Conservation (phyloP, 1,140 invertebrate species). For the Bicyclus anynana region DNA sequence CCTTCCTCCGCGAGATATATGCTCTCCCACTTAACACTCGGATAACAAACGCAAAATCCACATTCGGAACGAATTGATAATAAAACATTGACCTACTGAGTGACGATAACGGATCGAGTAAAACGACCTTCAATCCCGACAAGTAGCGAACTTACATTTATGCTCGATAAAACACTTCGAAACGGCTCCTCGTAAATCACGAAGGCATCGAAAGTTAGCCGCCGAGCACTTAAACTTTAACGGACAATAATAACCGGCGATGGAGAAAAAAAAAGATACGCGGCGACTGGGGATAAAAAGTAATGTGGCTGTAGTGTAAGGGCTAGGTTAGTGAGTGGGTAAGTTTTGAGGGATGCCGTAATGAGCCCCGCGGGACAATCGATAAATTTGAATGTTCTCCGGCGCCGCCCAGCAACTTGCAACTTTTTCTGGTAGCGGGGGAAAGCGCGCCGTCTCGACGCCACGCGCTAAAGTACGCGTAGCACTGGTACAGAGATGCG, state of each 20-base stretch:
- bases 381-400: constrained; percentile 76
- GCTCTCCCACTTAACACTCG: constrained; percentile 26
- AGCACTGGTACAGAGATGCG: constrained; percentile 22
- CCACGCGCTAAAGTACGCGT: constrained; percentile 32
- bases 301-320: constrained; percentile 65
- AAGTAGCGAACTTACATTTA: constrained; percentile 72
- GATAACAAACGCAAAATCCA: constrained; percentile 24
- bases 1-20: constrained; percentile 36
- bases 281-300: constrained; percentile 57
- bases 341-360: constrained; percentile 71
- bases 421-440: constrained; percentile 71
- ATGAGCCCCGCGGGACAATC: constrained; percentile 70
- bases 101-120: constrained; percentile 38
- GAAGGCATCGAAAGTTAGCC: constrained; percentile 73
- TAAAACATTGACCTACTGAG: constrained; percentile 59
- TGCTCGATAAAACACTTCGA: constrained; percentile 74
- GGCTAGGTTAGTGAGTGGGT: constrained; percentile 66
- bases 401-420: constrained; percentile 70
- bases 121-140: constrained; percentile 70
- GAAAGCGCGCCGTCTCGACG: constrained; percentile 63
- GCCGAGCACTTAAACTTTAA: constrained; percentile 75
- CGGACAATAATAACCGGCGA: constrained; percentile 72
- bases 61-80: constrained; percentile 33
- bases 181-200: constrained; percentile 71
- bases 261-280: constrained; percentile 62